Evolutionary conservation across 1,140 invertebrate genomes (phyloP).

Genomic region (Zaprionus kolodkinae): DNA sequence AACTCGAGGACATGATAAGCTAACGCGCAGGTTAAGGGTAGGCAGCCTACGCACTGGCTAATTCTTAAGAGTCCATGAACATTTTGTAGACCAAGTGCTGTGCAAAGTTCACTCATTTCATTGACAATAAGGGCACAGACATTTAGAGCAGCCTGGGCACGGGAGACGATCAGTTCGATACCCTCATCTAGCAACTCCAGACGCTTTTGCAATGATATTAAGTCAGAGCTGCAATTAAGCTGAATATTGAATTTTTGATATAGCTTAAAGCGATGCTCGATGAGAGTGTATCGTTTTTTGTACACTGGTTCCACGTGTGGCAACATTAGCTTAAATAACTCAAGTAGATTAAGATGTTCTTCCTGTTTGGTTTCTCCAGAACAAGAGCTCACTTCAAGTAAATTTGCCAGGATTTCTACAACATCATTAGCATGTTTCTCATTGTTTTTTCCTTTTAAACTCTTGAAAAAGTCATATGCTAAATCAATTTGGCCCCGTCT

Average conservation of each 20-base stretch:
- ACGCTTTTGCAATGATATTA: conserved; percentile 50
- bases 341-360: conserved; percentile 63
- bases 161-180: conserved; percentile 67
- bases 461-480: conserved; percentile 72
- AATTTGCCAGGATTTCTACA: conserved; percentile 57
- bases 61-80: conserved; percentile 65
- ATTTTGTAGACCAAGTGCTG: conserved; percentile 54
- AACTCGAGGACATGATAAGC: conserved; percentile 65
- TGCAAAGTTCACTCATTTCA: conserved; percentile 65
- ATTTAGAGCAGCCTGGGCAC: conserved; percentile 62
- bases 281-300: conserved; percentile 52
- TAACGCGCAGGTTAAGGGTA: conserved; percentile 71
- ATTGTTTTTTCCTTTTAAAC: conserved; percentile 48
- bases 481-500: conserved; percentile 68
- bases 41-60: conserved; percentile 62
- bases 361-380: conserved; percentile 33
- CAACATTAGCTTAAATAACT: conserved; percentile 69
- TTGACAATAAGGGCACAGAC: conserved; percentile 63
- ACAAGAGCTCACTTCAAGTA: conserved; percentile 50
- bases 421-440: conserved; percentile 45
- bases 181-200: conserved; percentile 59
- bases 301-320: conserved; percentile 45
- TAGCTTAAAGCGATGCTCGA: conserved; percentile 66
- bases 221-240: conserved; percentile 46
- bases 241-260: conserved; percentile 60